Evolutionary conservation across 2,797 vertebrate genomes (phyloP), one percentile per base, ranked within the genome.

Genomic region (Meda fulgida): DNA sequence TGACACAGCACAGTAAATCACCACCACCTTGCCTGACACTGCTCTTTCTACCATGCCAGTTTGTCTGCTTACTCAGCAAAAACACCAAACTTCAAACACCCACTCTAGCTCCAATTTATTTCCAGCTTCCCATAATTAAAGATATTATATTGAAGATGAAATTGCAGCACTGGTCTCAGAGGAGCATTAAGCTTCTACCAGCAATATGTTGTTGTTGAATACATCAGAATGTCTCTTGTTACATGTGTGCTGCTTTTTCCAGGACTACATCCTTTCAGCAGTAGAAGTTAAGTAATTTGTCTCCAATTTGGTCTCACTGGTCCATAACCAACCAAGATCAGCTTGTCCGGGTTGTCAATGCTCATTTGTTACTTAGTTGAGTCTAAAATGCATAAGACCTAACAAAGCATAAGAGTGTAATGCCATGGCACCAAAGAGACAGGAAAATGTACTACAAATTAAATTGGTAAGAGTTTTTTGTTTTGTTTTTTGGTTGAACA

Each of bases 1-100:
- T 69, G 72, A 84, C 73, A 84, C 73, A 70, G 77, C 55, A 46
- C 46, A 80, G 80, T 87, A 80, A 85, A 89, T 89, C 88, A 89
- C 78, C 72, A 48, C 66, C 36, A 66, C 48, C 36, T 65, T 46
- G 21, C 31, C 66, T 85, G 84, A 85, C 88, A 85, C 63, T 29
- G 71, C 77, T 72, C 73, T 76, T 73, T 84, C 78, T 73, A 80
- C 29, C 80, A 31, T 87, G 83, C 40, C 85, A 77, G 48, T 66
- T 58, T 63, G 36, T 65, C 43, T 84, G 84, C 84, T 86, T 86
- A 75, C 86, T 75, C 84, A 77, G 86, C 88, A 82, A 77, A 66
- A 65, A 80, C 46, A 23, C n/a, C 65, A 55, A 60, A 46, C 72
- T 70, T 67, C n/a, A 69, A 67, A 67, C n/a, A 67, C 11, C 18